phyloP scores from a whole-genome alignment of 2,113 vertebrate species.

The Elephas maximus region DNA sequence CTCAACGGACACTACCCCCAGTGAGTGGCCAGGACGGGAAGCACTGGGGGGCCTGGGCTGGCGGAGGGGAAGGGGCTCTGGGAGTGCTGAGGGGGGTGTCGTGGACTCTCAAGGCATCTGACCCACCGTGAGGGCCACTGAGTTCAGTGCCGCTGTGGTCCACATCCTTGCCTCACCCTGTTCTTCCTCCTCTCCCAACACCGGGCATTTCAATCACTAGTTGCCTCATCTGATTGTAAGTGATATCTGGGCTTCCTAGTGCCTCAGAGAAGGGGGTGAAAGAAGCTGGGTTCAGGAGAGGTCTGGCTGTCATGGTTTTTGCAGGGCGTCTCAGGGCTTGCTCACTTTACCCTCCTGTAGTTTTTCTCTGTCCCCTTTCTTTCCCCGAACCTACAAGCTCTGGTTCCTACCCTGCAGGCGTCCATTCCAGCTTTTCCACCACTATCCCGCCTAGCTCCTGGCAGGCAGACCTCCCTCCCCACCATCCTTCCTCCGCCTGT shows the following conservation, averaged over 20 bases:
- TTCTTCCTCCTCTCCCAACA: background rate
- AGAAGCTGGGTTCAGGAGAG: background rate
- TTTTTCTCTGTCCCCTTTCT: background rate
- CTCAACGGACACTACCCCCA: slow-evolving; percentile 61
- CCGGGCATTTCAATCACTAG: background rate
- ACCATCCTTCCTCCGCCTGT: slow-evolving; percentile 81
- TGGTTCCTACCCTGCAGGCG: slow-evolving; percentile 58
- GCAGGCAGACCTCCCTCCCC: slow-evolving; percentile 83
- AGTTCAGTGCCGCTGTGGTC: background rate
- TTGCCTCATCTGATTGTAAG: background rate
- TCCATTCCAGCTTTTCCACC: slow-evolving; percentile 82
- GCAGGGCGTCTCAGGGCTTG: background rate
- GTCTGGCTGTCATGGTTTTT: accelerated
- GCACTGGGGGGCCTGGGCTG: too few relatives aligned
- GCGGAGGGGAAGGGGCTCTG: background rate
- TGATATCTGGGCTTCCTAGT: background rate
- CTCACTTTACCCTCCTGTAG: background rate
- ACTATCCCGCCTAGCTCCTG: slow-evolving; percentile 80
- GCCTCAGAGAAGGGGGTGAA: background rate
- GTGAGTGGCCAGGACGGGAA: slow-evolving; percentile 52
- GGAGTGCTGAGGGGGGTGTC: background rate
- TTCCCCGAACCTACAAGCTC: background rate
- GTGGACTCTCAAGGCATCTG: background rate
- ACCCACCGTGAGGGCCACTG: background rate
- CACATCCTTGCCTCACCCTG: background rate